phyloP scores from a whole-genome alignment of 2,888 invertebrate species.

The Seira ritae region DNA sequence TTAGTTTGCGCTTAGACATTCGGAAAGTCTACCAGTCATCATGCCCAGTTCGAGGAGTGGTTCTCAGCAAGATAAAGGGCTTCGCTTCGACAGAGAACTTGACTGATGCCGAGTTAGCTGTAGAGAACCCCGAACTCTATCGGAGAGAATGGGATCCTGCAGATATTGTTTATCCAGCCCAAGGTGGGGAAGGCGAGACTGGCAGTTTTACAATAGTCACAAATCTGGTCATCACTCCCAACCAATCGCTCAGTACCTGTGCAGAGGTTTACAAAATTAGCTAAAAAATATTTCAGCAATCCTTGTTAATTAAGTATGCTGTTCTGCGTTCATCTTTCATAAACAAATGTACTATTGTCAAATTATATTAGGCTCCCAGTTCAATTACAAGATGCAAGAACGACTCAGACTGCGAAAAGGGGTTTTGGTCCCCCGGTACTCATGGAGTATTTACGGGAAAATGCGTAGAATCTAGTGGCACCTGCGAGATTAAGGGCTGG shows the following conservation, averaged over 20 bases:
- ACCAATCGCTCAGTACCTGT: constrained; percentile 76
- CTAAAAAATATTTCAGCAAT: not conserved
- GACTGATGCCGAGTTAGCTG: constrained; percentile 60
- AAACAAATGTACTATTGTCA: not conserved
- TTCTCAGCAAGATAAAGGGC: constrained; percentile 78
- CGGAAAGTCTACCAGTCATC: constrained; percentile 63
- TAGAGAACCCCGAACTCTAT: constrained; percentile 67
- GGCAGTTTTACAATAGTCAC: constrained; percentile 77
- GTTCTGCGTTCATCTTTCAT: not conserved
- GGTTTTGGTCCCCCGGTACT: constrained; percentile 69
- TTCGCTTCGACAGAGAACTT: constrained; percentile 75
- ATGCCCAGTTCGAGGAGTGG: constrained; percentile 68
- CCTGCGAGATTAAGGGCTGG: constrained; percentile 76
- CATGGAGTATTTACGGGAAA: constrained; percentile 76
- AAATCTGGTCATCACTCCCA: constrained; percentile 77
- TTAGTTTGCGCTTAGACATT: constrained; percentile 60
- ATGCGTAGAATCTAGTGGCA: constrained; percentile 74
- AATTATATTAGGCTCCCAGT: not conserved
- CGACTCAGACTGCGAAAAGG: constrained; percentile 40
- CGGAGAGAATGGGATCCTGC: constrained; percentile 77
- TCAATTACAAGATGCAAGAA: not conserved
- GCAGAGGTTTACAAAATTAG: constrained; percentile 41
- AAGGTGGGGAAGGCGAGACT: constrained; percentile 76
- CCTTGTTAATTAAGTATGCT: not conserved
- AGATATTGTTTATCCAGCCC: constrained; percentile 77